Evolutionary conservation across 2,888 invertebrate genomes (phyloP).

Genomic region (Melikaiella ostensackeni): DNA sequence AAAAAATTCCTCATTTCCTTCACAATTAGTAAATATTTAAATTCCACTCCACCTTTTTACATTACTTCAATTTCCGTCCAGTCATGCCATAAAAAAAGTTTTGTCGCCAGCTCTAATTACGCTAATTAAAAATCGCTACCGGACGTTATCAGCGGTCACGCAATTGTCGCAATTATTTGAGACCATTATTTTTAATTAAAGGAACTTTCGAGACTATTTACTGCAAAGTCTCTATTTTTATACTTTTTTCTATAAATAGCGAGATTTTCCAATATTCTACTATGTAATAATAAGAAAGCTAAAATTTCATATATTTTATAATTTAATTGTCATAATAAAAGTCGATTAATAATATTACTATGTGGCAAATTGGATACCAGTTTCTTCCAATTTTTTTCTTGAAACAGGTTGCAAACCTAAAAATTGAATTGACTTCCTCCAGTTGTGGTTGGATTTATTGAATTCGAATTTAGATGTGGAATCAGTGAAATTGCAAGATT

Average conservation of each 20-base stretch:
- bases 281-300: neutral
- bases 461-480: neutral
- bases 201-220: constrained; percentile 16
- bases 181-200: constrained; percentile 38
- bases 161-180: constrained; percentile 39
- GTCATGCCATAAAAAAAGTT: neutral
- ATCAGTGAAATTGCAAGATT: constrained; percentile 28
- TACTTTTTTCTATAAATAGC: neutral
- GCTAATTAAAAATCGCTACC: constrained; percentile 38
- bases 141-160: constrained; percentile 35
- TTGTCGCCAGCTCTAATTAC: constrained; percentile 24
- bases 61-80: constrained; percentile 19
- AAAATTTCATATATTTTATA: neutral
- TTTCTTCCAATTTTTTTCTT: neutral
- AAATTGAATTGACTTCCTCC: neutral
- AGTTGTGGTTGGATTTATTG: neutral
- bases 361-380: too few relatives aligned
- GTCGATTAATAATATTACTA: too few relatives aligned
- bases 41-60: constrained; percentile 4
- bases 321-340: neutral
- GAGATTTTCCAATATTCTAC: neutral
- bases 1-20: neutral
- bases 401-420: neutral
- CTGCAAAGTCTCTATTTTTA: constrained; percentile 8
- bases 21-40: constrained; percentile 6